Evolutionary conservation across 1,140 invertebrate species (phyloP).

Genomic region (Macrobrachium nipponense): DNA sequence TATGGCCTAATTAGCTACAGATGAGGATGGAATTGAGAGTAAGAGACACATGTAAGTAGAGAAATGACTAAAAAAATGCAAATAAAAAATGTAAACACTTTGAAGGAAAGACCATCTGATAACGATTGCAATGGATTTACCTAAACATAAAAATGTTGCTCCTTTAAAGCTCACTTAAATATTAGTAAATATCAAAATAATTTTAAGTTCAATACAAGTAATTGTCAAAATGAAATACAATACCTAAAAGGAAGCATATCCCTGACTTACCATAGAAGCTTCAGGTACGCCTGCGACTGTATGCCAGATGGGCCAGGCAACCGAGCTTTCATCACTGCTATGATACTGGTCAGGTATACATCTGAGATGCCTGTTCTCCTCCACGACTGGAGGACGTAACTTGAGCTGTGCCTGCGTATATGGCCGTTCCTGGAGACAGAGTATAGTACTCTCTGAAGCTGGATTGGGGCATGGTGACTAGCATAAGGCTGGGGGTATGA

Average conservation of each 20-base stretch:
- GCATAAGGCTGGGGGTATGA: constrained; percentile 56
- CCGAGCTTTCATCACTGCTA: constrained; percentile 57
- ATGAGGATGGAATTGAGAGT: too few species aligned
- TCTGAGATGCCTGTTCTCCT: constrained; percentile 48
- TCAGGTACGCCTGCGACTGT: constrained; percentile 43
- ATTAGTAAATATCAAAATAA: background rate
- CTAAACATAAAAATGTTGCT: background rate
- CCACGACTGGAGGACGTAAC: constrained; percentile 43
- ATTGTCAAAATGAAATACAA: background rate
- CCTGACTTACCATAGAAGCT: constrained; percentile 53
- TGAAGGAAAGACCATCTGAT: too few species aligned
- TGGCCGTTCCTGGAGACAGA: constrained; percentile 62
- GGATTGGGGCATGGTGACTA: constrained; percentile 59
- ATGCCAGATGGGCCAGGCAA: constrained; percentile 57
- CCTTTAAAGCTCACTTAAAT: background rate
- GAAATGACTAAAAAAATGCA: too few species aligned
- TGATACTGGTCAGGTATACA: constrained; percentile 59
- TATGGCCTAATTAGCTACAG: too few species aligned
- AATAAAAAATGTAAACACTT: background rate
- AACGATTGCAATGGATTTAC: too few species aligned
- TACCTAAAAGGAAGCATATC: background rate
- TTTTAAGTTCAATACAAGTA: too few species aligned
- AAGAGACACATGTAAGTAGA: too few species aligned
- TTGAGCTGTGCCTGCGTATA: constrained; percentile 58
- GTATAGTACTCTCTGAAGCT: constrained; percentile 60